These are phyloP conservation scores for Armadillidium nasatum DNA, from an alignment of 1,140 invertebrate species.

Conservation along the genomic window DNA sequence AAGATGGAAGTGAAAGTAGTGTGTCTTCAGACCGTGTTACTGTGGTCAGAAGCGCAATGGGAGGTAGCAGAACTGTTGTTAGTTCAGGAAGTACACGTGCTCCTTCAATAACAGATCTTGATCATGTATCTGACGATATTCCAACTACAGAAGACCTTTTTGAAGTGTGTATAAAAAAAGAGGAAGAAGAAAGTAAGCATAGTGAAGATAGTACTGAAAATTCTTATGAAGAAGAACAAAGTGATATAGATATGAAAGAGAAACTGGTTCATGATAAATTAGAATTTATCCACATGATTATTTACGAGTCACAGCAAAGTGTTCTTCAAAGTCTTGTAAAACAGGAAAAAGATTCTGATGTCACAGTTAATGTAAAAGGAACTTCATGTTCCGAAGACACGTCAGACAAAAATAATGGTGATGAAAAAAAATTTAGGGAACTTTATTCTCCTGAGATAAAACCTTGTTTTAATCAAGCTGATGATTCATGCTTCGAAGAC, in stretches of 20 bases:
- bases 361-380: neutral
- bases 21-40: neutral
- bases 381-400: neutral
- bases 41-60: neutral
- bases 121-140: neutral
- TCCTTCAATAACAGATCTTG: neutral
- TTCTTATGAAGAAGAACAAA: neutral
- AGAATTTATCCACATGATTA: too few species aligned
- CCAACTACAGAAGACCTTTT: too few species aligned
- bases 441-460: neutral
- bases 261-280: too few species aligned
- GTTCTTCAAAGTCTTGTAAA: neutral
- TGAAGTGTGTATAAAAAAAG: neutral
- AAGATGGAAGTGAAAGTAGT: constrained; percentile 6
- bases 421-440: neutral
- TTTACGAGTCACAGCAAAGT: neutral
- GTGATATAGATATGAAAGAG: neutral
- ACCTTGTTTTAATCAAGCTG: neutral
- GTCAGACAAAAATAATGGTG: neutral
- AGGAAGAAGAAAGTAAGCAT: neutral
- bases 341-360: neutral
- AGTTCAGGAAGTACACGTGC: neutral
- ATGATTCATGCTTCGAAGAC: too few species aligned
- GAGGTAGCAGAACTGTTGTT: neutral
- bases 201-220: neutral